Conservation (phyloP, 1,140 invertebrate species). For the Drosophila murphyi region DNA sequence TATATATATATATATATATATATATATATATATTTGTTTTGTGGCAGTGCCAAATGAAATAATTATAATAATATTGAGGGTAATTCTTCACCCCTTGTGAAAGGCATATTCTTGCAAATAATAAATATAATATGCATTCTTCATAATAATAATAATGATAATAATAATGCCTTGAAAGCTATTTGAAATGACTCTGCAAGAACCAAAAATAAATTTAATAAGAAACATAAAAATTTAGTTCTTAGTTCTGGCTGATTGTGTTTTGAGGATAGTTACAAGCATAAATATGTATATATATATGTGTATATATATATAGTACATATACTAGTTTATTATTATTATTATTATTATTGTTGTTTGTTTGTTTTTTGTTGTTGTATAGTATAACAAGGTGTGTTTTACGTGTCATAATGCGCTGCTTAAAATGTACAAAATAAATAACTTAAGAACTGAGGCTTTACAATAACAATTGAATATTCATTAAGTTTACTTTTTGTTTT, state of each 20-base stretch:
- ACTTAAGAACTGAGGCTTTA: constrained; percentile 80
- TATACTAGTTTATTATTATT: constrained; percentile 22
- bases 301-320: constrained; percentile 23
- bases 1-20: constrained; percentile 11
- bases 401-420: constrained; percentile 72
- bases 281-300: constrained; percentile 22
- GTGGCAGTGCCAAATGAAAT: constrained; percentile 46
- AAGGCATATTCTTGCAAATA: constrained; percentile 39
- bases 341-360: constrained; percentile 55
- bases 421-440: constrained; percentile 80
- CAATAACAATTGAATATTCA: constrained; percentile 67
- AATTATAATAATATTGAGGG: constrained; percentile 27
- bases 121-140: constrained; percentile 33
- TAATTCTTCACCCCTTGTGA: constrained; percentile 37
- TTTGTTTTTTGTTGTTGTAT: constrained; percentile 42
- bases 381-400: constrained; percentile 74
- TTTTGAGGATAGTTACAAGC: constrained; percentile 25
- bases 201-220: constrained; percentile 24
- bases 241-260: constrained; percentile 28
- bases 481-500: constrained; percentile 53
- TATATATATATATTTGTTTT: constrained; percentile 13
- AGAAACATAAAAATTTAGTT: constrained; percentile 10
- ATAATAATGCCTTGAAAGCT: constrained; percentile 53
- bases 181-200: constrained; percentile 49
- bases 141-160: constrained; percentile 23